Evolutionary conservation across 2,113 vertebrate genomes (phyloP), one percentile per base, ranked within the genome.

Genomic region (Galbula dea): DNA sequence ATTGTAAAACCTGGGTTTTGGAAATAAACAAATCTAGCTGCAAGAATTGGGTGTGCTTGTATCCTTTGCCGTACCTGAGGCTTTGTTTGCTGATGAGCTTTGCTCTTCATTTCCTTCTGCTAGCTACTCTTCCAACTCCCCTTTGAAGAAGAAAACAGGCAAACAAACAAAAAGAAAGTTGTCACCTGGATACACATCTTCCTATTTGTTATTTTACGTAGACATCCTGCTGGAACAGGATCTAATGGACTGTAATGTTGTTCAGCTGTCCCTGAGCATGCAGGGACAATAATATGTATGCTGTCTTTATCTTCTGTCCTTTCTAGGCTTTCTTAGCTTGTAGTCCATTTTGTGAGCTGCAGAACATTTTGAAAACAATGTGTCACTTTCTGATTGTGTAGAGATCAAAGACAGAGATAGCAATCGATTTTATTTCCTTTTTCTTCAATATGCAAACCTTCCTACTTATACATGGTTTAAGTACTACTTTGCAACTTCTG

Each of bases 401-500:
- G 86, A 63, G 34, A 86, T 36, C 41, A 49, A 73, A 76, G 30
- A 57, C 16, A 82, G 49, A 76, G 52, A 69, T 77, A 32, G 10
- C 69, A 69, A 82, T 59, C 32, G 45, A 46, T n/a, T 82, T 93
- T 74, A 45, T 30, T 76, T 66, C 5, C 49, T 36, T 67, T 83
- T 62, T 66, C 19, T 65, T 90, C 36, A 59, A 62, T 80, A 83
- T 69, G 51, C 10, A 88, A 87, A 91, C 62, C 83, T 83, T 46
- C 10, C 49, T 49, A 55, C 43, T 93, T 87, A 82, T 32, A n/a
- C 61, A 45, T 63, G 45, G 37, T 66, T 86, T 87, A 86, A 93
- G 29, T 90, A 78, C 36, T 82, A 72, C 49, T 93, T 97, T 96
- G 83, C 61, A 96, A 94, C 86, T 97, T 97, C 86, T 92, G 68